Percentiles rank a stretch among this genome's conserved stretches.
These are phyloP conservation scores for Meteorus colon DNA, from an alignment of 2,888 invertebrate genomes.

Conservation along the genomic window DNA sequence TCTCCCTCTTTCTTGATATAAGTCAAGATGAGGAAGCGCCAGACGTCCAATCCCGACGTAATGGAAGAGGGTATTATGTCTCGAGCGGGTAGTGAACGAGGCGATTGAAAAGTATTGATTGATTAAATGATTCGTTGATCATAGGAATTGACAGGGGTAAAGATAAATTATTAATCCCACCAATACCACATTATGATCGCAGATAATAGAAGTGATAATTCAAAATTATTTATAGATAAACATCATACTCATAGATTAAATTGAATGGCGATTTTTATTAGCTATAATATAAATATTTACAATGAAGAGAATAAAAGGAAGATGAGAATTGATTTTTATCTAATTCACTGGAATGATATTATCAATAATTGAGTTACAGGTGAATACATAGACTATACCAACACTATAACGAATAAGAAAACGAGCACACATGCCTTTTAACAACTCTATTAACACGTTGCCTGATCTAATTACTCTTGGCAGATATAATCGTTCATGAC, in stretches of 20 bases:
- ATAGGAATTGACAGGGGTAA: conserved; percentile 29
- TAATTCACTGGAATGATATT: not conserved
- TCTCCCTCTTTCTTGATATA: conserved; percentile 17
- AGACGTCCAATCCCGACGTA: conserved; percentile 51
- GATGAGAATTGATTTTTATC: not conserved
- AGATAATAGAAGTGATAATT: conserved; percentile 1
- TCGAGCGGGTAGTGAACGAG: conserved; percentile 16
- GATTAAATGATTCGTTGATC: conserved; percentile 39
- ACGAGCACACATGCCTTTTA: conserved; percentile 49
- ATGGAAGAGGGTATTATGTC: conserved; percentile 53
- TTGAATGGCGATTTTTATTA: conserved; percentile 4
- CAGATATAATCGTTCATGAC: conserved; percentile 50
- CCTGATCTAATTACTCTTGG: conserved; percentile 53
- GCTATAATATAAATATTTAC: not conserved
- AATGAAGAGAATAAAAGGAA: not conserved
- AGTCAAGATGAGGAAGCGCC: conserved; percentile 52
- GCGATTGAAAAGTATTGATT: conserved; percentile 36
- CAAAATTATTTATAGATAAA: not conserved
- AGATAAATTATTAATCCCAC: conserved; percentile 16
- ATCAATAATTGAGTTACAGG: not conserved
- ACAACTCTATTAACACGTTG: conserved; percentile 54
- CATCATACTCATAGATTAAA: not conserved
- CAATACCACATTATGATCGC: conserved; percentile 1
- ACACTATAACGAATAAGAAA: conserved; percentile 31
- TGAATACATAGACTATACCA: not conserved